A percentile compares a stretch with the other conserved stretches of the same genome.
Evolutionary conservation across 2,797 vertebrate species (phyloP).

Genomic region (Remorina albescens): DNA sequence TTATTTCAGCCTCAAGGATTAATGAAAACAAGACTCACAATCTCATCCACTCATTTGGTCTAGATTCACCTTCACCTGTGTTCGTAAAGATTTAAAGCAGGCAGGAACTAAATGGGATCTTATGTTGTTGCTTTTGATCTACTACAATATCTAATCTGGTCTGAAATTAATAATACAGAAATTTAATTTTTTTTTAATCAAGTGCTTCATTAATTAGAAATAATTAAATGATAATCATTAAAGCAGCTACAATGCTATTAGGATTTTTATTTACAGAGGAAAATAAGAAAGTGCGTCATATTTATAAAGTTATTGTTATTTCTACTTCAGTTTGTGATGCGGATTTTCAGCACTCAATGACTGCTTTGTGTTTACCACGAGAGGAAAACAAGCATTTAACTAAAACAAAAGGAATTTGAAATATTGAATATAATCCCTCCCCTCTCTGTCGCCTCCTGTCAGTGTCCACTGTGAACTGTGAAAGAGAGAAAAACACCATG

Average conservation of each 20-base stretch:
- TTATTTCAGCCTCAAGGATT: conserved; percentile 49
- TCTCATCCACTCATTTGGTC: conserved; percentile 23
- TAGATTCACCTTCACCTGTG: conserved; percentile 34
- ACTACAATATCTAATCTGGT: neutral
- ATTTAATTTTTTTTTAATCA: neutral
- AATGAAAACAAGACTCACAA: conserved; percentile 44
- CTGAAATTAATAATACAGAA: neutral
- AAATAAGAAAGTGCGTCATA: too few relatives aligned
- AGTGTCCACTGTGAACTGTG: neutral
- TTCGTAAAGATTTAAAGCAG: conserved; percentile 31
- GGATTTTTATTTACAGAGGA: too few relatives aligned
- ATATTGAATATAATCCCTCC: neutral
- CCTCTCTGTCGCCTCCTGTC: neutral
- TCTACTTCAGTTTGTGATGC: neutral
- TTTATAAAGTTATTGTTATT: too few relatives aligned
- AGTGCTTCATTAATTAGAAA: neutral
- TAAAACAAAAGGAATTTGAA: neutral
- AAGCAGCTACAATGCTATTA: too few relatives aligned
- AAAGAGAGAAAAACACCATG: neutral
- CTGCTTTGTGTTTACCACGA: neutral
- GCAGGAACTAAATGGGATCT: conserved; percentile 3
- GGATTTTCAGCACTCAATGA: neutral
- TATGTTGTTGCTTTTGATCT: neutral
- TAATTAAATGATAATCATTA: too few relatives aligned
- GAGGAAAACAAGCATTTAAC: neutral